A percentile compares a stretch with the other conserved stretches of the same genome.
Conservation (phyloP, 2,113 vertebrate species). For the Orycteropus afer region DNA sequence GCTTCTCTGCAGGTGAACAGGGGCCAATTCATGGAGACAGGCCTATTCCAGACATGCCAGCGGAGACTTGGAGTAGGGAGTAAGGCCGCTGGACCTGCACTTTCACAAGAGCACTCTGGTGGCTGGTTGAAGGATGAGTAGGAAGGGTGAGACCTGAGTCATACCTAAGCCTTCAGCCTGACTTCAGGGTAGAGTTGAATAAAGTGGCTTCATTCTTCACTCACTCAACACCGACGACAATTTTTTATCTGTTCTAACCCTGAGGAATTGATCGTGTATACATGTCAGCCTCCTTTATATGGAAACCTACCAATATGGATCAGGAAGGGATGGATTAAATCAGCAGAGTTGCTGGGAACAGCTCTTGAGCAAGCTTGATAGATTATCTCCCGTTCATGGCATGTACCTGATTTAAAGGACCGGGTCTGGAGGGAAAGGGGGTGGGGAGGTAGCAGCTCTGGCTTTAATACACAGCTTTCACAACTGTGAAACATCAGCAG, state of each 20-base stretch:
- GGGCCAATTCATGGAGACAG: not conserved
- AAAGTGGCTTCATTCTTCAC: not conserved
- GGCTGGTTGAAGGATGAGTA: not conserved
- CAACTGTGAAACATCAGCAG: constrained; percentile 68
- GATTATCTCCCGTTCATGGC: not conserved
- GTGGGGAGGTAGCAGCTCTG: not conserved
- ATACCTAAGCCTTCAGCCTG: not conserved
- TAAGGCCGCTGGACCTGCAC: not conserved
- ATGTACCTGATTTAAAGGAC: constrained; percentile 52
- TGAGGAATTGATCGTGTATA: not conserved
- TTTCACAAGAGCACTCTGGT: not conserved
- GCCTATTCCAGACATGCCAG: not conserved
- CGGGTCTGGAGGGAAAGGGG: constrained; percentile 6
- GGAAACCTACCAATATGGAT: not conserved
- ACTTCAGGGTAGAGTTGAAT: not conserved
- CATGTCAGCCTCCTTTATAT: not conserved
- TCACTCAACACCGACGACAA: not conserved
- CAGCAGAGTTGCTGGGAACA: not conserved
- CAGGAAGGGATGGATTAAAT: not conserved
- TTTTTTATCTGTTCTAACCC: constrained; percentile 33
- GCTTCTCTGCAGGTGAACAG: not conserved
- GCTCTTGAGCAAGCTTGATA: not conserved
- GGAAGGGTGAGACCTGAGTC: not conserved
- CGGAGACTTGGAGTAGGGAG: not conserved
- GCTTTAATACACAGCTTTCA: constrained; percentile 49